Percentiles rank a stretch among this genome's conserved stretches.
Conservation (phyloP, 1,140 invertebrate species). For the Chymomyza costata region DNA sequence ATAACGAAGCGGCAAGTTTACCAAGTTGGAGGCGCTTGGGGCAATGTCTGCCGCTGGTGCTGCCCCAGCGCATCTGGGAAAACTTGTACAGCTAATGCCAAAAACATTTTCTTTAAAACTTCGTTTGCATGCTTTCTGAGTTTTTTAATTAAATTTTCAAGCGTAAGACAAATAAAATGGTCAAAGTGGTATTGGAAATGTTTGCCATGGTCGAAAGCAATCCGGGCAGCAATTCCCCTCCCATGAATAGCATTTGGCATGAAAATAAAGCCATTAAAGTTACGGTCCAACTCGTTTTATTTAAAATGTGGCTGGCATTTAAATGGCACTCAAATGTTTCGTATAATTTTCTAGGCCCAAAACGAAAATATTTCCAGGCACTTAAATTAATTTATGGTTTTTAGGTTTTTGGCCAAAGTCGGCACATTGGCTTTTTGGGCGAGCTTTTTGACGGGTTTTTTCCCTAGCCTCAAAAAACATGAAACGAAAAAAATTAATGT, state of each 20-base stretch:
- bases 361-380: constrained; percentile 62
- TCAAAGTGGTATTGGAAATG: constrained; percentile 43
- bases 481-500: constrained; percentile 60
- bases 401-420: too few species aligned
- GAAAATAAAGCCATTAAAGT: constrained; percentile 53
- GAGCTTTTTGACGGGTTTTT: too few species aligned
- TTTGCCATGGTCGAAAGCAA: too few species aligned
- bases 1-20: constrained; percentile 65
- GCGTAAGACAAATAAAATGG: constrained; percentile 67
- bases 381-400: constrained; percentile 66
- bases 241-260: too few species aligned
- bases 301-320: constrained; percentile 34
- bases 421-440: too few species aligned
- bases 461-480: too few species aligned
- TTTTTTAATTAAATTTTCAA: constrained; percentile 73
- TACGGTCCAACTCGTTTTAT: constrained; percentile 45
- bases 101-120: constrained; percentile 52
- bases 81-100: constrained; percentile 45
- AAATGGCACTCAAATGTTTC: constrained; percentile 21
- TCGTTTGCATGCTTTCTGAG: constrained; percentile 61
- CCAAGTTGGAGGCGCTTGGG: constrained; percentile 35
- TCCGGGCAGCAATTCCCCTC: too few species aligned
- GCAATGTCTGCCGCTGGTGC: constrained; percentile 24
- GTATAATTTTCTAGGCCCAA: too few species aligned
- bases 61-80: constrained; percentile 13